Evolutionary conservation across 1,140 invertebrate genomes (phyloP), one percentile per base, ranked within the genome.

Genomic region (Drosophila grimshawi): DNA sequence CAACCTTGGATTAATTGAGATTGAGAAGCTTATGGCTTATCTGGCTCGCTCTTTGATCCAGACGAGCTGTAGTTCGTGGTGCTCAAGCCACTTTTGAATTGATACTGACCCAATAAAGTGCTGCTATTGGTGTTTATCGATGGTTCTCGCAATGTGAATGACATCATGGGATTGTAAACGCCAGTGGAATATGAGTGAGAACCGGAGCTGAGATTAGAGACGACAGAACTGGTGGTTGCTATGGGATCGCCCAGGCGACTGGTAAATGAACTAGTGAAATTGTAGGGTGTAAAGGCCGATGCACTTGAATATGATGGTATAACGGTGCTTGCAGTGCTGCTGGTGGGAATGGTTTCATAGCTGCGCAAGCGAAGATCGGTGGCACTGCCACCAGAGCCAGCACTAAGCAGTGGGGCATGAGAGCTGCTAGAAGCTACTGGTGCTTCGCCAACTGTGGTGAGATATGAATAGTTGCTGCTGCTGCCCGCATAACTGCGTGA

Each of bases 161-260:
- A 76, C 85, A 89, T 89, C 81, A 89, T 90, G 61, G 85, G 85
- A 78, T 89, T 89, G 52, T 89, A 89, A 5, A 89, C 85, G 3
- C 85, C 85, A 11, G 85, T 89, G 51, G 77, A 74, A 19, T 85
- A 80, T 35, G 81, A 78, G 11, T 75, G 68, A 2, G 63, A 41
- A 46, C 61, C 69, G 29, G 80, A 65, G 11, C 45, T 67, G 7
- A 49, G 53, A 30, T 37, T 79, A n/a, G 75, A 53, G 0, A 62
- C 48, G 45, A 55, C 62, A 43, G 66, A 37, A 5, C 4, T 37
- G 35, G 39, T 43, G 8, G 51, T 80, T 41, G 66, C 35, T 27
- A 64, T 64, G 11, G 80, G 62, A 8, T 81, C 79, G 37, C 39
- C 72, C 1, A 70, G 27, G 4, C 80, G 76, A 62, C 62, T 71